phyloP scores from a whole-genome alignment of 2,113 vertebrate species.

The Chloropsis hardwickii region DNA sequence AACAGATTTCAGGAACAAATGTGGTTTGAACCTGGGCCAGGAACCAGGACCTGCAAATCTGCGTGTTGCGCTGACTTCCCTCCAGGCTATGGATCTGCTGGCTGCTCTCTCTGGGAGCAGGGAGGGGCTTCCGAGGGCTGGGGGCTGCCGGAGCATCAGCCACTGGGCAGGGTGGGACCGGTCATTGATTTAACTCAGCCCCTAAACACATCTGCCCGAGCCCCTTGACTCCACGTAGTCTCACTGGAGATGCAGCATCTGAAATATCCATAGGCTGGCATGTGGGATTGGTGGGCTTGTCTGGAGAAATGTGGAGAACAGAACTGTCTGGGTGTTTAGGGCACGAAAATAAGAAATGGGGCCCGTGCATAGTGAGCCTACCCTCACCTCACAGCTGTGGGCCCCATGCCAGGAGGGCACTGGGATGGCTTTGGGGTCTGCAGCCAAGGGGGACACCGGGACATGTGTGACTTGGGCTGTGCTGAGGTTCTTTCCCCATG shows the following conservation, averaged over 20 bases:
- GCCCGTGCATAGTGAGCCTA: accelerated
- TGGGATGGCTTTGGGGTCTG: not conserved
- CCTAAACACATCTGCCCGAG: not conserved
- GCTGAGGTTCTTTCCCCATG: not conserved
- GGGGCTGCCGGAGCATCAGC: accelerated
- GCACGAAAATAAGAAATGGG: not conserved
- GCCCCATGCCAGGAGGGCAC: not conserved
- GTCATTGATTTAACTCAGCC: not conserved
- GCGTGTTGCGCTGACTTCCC: not conserved
- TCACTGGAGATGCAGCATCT: not conserved
- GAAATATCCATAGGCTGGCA: not conserved
- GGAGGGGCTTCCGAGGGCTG: not conserved
- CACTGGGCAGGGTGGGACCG: accelerated
- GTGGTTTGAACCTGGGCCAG: constrained; percentile 38
- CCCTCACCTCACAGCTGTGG: accelerated
- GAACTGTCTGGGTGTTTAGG: accelerated
- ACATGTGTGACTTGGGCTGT: not conserved
- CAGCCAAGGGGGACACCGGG: not conserved
- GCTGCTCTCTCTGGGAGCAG: not conserved
- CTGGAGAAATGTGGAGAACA: not conserved
- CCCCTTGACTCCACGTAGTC: too few species aligned
- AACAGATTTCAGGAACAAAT: constrained; percentile 43
- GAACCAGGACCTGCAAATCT: constrained; percentile 49
- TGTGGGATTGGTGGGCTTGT: accelerated
- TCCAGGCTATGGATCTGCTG: constrained; percentile 16